A percentile compares a stretch with the other conserved stretches of the same genome.
These are phyloP conservation scores for Erebia epiphron DNA, from an alignment of 2,888 invertebrate genomes.

Conservation along the genomic window DNA sequence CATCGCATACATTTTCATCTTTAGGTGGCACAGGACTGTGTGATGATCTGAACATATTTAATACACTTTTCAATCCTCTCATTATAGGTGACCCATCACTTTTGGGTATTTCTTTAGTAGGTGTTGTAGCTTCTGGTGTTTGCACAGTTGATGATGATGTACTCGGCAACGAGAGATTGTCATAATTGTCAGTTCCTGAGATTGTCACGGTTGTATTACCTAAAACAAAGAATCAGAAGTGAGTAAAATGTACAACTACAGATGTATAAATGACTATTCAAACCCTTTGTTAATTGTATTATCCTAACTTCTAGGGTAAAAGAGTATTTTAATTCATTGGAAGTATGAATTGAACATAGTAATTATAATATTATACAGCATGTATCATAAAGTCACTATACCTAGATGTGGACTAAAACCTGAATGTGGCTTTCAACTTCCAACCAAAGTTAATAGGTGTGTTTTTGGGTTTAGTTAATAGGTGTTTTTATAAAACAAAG, in stretches of 20 bases:
- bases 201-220: constrained; percentile 56
- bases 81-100: constrained; percentile 71
- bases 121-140: constrained; percentile 73
- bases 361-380: too few relatives aligned
- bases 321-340: too few relatives aligned
- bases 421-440: too few relatives aligned
- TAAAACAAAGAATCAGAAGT: constrained; percentile 9
- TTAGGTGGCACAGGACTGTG: constrained; percentile 69
- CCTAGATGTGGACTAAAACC: too few relatives aligned
- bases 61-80: constrained; percentile 71
- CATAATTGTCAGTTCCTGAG: constrained; percentile 57
- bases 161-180: constrained; percentile 63
- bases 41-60: constrained; percentile 73
- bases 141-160: constrained; percentile 62
- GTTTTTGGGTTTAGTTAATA: too few relatives aligned
- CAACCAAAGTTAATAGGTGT: too few relatives aligned
- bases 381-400: too few relatives aligned
- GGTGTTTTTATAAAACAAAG: too few relatives aligned
- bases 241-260: background rate
- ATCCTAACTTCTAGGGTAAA: too few relatives aligned
- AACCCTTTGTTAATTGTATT: too few relatives aligned
- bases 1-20: constrained; percentile 14
- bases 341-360: too few relatives aligned
- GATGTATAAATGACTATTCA: too few relatives aligned
- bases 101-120: constrained; percentile 65